Conservation (phyloP, 2,113 vertebrate species). For the Corythaixoides concolor region DNA sequence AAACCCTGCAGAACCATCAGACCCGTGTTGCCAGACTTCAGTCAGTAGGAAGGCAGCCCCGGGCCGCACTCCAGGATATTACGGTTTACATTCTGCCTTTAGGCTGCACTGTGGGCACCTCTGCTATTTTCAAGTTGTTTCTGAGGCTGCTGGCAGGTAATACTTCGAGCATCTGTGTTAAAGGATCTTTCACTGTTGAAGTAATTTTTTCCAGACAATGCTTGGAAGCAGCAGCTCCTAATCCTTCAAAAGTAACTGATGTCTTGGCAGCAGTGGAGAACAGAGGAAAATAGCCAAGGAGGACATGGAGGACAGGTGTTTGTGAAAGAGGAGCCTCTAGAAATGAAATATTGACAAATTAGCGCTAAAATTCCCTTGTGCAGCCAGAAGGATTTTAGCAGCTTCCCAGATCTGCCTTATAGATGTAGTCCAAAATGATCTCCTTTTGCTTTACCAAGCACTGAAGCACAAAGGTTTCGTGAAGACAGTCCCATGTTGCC, state of each 20-base stretch:
- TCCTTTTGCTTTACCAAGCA: neutral
- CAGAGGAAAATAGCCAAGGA: neutral
- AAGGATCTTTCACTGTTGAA: neutral
- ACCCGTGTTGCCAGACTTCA: neutral
- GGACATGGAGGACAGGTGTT: neutral
- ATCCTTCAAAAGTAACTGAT: neutral
- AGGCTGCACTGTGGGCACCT: neutral
- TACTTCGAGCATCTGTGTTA: neutral
- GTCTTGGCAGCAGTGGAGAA: neutral
- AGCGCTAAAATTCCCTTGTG: neutral
- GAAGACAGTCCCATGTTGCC: rapidly evolving
- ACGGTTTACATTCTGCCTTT: neutral
- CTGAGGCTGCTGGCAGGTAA: neutral
- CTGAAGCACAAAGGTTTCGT: neutral
- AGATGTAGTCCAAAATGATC: neutral
- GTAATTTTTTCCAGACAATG: neutral
- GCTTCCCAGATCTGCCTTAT: neutral
- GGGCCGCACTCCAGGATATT: neutral
- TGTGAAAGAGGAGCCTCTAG: neutral
- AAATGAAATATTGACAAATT: neutral
- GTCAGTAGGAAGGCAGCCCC: neutral
- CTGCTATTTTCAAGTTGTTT: neutral
- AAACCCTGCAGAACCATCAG: neutral
- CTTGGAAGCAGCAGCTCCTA: neutral
- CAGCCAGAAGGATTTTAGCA: neutral